Conservation (phyloP, 1,140 invertebrate genomes). For the Propsilocerus akamusi region DNA sequence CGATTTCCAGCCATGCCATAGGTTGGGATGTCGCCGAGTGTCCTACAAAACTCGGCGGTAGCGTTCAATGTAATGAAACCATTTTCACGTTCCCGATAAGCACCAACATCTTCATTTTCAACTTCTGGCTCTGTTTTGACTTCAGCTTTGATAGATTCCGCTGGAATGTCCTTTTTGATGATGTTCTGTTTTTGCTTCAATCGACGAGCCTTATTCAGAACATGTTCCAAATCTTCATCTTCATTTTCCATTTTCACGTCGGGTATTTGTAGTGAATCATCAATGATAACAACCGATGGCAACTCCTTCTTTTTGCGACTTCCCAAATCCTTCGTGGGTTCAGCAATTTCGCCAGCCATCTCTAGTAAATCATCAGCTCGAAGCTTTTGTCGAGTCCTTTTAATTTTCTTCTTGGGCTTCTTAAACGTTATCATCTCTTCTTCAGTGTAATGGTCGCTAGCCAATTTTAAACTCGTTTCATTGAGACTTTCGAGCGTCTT, state of each 20-base stretch:
- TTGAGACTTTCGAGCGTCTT: constrained; percentile 55
- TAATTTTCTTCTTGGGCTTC: constrained; percentile 81
- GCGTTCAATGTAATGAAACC: constrained; percentile 72
- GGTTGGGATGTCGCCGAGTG: constrained; percentile 86
- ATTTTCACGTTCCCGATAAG: constrained; percentile 10
- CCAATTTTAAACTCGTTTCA: constrained; percentile 45
- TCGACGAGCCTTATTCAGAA: constrained; percentile 52
- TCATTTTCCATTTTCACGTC: constrained; percentile 49
- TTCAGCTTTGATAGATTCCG: constrained; percentile 22
- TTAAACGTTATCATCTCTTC: constrained; percentile 74
- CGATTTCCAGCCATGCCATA: constrained; percentile 77
- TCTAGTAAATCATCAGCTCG: constrained; percentile 37
- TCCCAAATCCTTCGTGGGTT: constrained; percentile 30
- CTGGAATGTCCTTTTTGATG: constrained; percentile 22
- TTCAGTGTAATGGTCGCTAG: constrained; percentile 76
- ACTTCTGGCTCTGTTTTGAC: constrained; percentile 26
- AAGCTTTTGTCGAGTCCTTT: constrained; percentile 28
- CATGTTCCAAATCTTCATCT: constrained; percentile 54
- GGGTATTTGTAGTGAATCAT: constrained; percentile 27
- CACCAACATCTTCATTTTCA: constrained; percentile 20
- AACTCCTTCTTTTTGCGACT: constrained; percentile 23
- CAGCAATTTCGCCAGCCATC: constrained; percentile 13
- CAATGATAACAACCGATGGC: constrained; percentile 17
- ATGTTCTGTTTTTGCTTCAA: constrained; percentile 38
- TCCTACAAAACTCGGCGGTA: constrained; percentile 93